Conservation (phyloP, 2,113 vertebrate species). For the Cebus imitator region DNA sequence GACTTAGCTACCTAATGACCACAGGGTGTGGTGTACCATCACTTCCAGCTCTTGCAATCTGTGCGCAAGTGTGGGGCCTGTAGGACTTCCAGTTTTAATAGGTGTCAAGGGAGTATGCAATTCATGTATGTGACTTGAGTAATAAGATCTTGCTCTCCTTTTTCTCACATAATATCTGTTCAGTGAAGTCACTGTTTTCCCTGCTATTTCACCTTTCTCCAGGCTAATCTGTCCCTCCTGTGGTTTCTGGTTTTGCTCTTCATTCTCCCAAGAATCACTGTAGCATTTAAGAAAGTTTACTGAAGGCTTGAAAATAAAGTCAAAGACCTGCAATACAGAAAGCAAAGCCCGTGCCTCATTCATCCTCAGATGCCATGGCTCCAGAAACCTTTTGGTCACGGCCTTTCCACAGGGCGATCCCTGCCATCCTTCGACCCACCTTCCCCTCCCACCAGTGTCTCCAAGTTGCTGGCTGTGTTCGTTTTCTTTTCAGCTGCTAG, state of each 20-base stretch:
- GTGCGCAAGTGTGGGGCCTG: not conserved
- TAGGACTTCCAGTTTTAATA: too few species aligned
- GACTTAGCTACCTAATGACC: not conserved
- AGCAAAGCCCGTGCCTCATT: not conserved
- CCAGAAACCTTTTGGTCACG: not conserved
- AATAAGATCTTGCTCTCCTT: not conserved
- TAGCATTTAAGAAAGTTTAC: not conserved
- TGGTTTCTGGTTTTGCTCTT: not conserved
- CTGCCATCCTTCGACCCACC: too few species aligned
- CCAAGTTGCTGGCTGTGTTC: not conserved
- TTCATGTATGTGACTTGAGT: not conserved
- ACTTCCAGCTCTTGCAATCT: not conserved
- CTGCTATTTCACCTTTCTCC: not conserved
- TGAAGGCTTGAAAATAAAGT: not conserved
- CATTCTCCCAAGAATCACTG: not conserved
- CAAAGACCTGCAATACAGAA: not conserved
- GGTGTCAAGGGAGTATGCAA: too few species aligned
- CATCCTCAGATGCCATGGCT: not conserved
- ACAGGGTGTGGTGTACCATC: not conserved
- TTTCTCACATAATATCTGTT: not conserved
- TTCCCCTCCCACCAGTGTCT: not conserved
- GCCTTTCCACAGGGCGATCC: not conserved
- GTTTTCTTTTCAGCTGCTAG: not conserved
- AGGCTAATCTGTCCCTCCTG: not conserved
- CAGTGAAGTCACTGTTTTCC: not conserved